Evolutionary conservation across 2,888 invertebrate species (phyloP), one percentile per base, ranked within the genome.

Genomic region (Cephus sareptanus): DNA sequence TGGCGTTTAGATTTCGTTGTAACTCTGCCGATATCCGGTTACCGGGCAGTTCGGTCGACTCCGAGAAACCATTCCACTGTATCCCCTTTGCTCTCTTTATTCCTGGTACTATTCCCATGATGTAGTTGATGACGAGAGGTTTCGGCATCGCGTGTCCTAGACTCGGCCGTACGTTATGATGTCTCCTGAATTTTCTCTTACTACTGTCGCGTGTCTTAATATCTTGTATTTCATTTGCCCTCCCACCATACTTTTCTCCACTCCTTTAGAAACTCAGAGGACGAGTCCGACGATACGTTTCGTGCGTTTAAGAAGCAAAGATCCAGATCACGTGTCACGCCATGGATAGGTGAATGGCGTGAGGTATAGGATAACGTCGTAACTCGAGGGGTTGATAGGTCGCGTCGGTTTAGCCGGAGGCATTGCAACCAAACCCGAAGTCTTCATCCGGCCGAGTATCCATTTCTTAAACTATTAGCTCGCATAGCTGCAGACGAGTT

Each of bases 301-400:
- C 76, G 34, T 69, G 69, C 73, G 73, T 74, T 71, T 78, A 74
- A 73, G 77, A 74, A 31, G 69, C n/a, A 30, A 77, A 76, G 75
- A 77, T 76, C 75, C 74, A 73, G 76, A 87, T 87, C 87, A 81
- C 80, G 83, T 86, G 84, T 85, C 87, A 78, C 81, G 79, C 80
- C 71, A 75, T 76, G 78, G 81, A 73, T 82, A 82, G 82, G 81
- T 82, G 82, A 87, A 87, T 86, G 84, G 81, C 82, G 80, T 78
- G 79, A 76, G 83, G 86, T 87, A 83, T 87, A 85, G 83, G 81
- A 80, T 87, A 83, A 86, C 87, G 80, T 75, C 81, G 83, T 82
- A 76, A 73, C 34, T 56, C 79, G 85, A 85, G 79, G 79, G 81
- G 80, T 75, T 15, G 34, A 31, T 40, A 56, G 34, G 76, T 34